A percentile compares a stretch with the other conserved stretches of the same genome.
These are phyloP conservation scores for Lutraria lutraria DNA, from an alignment of 2,888 invertebrate genomes.

Conservation along the genomic window DNA sequence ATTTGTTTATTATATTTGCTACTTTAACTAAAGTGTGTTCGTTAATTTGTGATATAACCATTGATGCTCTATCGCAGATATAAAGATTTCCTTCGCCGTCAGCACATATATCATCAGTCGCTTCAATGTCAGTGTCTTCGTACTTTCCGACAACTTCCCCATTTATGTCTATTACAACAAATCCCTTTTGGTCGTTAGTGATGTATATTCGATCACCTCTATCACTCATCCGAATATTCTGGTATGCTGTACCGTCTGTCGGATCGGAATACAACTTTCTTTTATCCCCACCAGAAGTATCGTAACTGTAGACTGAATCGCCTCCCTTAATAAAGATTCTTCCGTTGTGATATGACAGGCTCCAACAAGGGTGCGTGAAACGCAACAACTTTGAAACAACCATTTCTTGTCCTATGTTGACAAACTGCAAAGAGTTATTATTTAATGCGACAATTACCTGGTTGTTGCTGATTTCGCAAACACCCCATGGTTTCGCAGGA, in stretches of 20 bases:
- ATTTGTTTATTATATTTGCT: background rate
- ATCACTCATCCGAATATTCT: background rate
- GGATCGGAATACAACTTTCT: background rate
- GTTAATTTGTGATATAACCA: background rate
- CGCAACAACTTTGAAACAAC: background rate
- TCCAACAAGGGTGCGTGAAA: background rate
- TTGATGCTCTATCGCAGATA: background rate
- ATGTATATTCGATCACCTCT: slow-evolving; percentile 6
- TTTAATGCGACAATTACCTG: slow-evolving; percentile 1
- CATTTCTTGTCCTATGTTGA: background rate
- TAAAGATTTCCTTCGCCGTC: slow-evolving; percentile 4
- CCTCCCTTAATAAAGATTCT: background rate
- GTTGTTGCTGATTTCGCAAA: slow-evolving; percentile 15
- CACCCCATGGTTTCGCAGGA: background rate
- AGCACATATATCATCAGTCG: background rate
- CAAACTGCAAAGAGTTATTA: slow-evolving; percentile 15
- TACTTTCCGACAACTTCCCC: background rate
- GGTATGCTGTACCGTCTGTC: background rate
- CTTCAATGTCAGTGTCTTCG: background rate
- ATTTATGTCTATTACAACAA: slow-evolving; percentile 10
- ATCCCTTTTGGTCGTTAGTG: background rate
- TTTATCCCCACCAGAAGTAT: background rate
- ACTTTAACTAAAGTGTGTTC: background rate
- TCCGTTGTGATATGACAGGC: background rate
- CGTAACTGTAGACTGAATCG: background rate